Base-by-base conservation (phyloP, 2,888 invertebrate species). In the Hetaerina titia region DNA sequence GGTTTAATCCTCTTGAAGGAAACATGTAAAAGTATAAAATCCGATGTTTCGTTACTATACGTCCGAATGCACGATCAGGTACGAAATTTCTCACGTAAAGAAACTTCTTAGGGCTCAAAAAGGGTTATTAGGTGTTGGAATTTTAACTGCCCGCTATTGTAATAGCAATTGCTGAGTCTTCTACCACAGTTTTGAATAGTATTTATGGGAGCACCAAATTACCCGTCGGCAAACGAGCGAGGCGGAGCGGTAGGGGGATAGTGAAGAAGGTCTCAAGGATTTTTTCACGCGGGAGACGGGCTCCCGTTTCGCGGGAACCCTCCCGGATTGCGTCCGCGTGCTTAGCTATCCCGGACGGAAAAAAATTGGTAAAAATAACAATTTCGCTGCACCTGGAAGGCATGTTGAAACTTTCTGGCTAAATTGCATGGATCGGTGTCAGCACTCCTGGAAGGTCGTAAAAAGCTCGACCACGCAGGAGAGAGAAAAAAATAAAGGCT, bases 351-450 rank as follows among this genome's bases (percentile, higher is more conserved):
- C 4, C 45, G 45, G 45, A 45, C 81, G 31, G 81, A 13, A 31
- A 69, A 81, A 81, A 81, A 31, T 45, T 45, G 31, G 5, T 11
- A 31, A 81, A 31, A 81, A 11, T 13, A 31, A 31, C 81, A 6
- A 31, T 31, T 31, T 81, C 25, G 81, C 11, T 81, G 81, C 81
- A 81, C 31, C 74, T 25, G 74, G n/a, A 25, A 74, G 7, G n/a
- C 25, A 15, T 81, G 81, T 81, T 11, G 81, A 81, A 81, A 81
- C 81, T 81, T 25, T 81, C 13, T 13, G 31, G 81, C 13, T 31
- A 31, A 81, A 81, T 81, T 81, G 81, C 81, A 81, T 31, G 81
- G 15, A 69, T 69, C 69, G 69, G 69, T 69, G 69, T 69, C 69
- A 69, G 69, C 13, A 81, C 31, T 31, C 7, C 81, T 31, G 81